Conservation (phyloP, 2,888 invertebrate species). For the Machimus atricapillus region DNA sequence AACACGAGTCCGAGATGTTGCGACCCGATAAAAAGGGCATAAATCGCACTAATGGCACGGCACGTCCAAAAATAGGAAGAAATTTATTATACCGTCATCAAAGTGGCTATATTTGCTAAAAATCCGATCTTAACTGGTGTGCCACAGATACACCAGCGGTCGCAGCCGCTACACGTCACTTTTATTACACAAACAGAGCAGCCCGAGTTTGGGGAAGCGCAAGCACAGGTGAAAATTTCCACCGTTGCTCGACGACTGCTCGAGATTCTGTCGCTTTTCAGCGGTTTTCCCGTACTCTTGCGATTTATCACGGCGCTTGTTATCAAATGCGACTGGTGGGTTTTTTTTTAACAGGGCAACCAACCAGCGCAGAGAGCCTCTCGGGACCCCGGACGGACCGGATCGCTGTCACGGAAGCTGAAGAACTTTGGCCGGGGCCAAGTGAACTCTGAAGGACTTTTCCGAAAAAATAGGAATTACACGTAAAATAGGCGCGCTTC, state of each 20-base stretch:
- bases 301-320: not conserved
- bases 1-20: not conserved
- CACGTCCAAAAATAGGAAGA: conserved; percentile 24
- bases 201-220: not conserved
- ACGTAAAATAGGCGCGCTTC: not conserved
- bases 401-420: not conserved
- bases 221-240: not conserved
- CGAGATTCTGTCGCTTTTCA: not conserved
- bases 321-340: not conserved
- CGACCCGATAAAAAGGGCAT: not conserved
- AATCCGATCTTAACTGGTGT: not conserved
- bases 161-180: conserved; percentile 4
- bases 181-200: not conserved
- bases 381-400: not conserved
- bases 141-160: not conserved
- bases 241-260: not conserved
- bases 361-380: not conserved
- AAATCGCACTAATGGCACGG: not conserved
- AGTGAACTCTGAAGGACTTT: conserved; percentile 14
- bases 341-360: not conserved
- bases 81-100: conserved; percentile 6
- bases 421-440: conserved; percentile 28
- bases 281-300: not conserved
- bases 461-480: not conserved
- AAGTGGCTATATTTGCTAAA: not conserved